Percentiles rank a stretch among this genome's conserved stretches.
Conservation (phyloP, 2,888 invertebrate genomes). For the Athrips mouffetella region DNA sequence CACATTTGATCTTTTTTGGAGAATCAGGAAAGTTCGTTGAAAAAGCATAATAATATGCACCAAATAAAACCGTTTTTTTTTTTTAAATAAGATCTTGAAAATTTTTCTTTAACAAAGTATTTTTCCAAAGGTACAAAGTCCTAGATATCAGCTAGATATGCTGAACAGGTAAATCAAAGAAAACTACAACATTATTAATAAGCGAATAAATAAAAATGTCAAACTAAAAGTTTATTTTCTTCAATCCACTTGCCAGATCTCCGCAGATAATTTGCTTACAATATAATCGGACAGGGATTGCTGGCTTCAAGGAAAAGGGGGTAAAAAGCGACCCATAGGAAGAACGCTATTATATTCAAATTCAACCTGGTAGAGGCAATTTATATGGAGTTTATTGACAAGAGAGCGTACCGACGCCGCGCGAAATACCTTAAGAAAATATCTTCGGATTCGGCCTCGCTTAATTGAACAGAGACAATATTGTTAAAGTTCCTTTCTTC, state of each 20-base stretch:
- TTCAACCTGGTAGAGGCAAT: conserved; percentile 71
- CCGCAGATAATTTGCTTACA: conserved; percentile 77
- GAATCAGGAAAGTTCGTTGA: too few relatives aligned
- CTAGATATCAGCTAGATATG: too few relatives aligned
- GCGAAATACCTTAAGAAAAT: conserved; percentile 68
- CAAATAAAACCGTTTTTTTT: too few relatives aligned
- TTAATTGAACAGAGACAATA: conserved; percentile 73
- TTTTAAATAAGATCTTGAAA: too few relatives aligned
- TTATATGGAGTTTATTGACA: conserved; percentile 78
- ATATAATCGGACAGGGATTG: conserved; percentile 76
- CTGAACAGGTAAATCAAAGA: too few relatives aligned
- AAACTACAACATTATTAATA: conserved; percentile 23
- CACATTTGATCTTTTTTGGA: too few relatives aligned
- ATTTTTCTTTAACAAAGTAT: too few relatives aligned
- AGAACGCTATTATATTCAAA: conserved; percentile 75
- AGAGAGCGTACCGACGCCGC: conserved; percentile 53
- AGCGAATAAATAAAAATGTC: conserved; percentile 43
- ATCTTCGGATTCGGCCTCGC: conserved; percentile 49
- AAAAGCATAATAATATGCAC: too few relatives aligned
- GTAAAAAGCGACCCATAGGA: conserved; percentile 66
- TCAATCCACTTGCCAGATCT: conserved; percentile 64
- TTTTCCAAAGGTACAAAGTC: too few relatives aligned
- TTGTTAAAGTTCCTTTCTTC: conserved; percentile 56
- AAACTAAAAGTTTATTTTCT: conserved; percentile 34
- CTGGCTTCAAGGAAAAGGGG: conserved; percentile 61